Evolutionary conservation across 2,888 invertebrate species (phyloP).

Genomic region (Pseudococcus viburni): DNA sequence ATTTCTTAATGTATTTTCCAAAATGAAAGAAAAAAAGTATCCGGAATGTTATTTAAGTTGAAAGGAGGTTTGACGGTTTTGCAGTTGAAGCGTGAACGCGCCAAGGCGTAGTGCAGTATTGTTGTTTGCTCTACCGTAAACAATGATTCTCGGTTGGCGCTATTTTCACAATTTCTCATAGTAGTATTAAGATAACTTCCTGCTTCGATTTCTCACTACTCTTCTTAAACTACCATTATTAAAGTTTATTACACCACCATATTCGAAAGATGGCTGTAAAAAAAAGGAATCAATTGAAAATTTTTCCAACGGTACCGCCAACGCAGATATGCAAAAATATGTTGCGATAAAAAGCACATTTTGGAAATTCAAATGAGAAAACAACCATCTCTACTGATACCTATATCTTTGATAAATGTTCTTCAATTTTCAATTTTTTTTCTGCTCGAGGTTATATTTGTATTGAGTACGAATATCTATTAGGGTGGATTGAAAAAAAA

Average conservation of each 20-base stretch:
- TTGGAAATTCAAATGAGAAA: conserved; percentile 12
- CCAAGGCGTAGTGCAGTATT: conserved; percentile 58
- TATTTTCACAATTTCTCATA: conserved; percentile 56
- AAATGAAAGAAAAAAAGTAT: conserved; percentile 55
- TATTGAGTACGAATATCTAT: no score
- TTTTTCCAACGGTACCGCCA: not conserved
- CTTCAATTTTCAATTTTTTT: conserved; percentile 6
- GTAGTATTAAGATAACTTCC: conserved; percentile 55
- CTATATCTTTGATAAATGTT: conserved; percentile 9
- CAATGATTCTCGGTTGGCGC: conserved; percentile 57
- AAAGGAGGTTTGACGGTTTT: conserved; percentile 56
- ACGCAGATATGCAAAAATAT: conserved; percentile 22
- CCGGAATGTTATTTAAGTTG: conserved; percentile 55
- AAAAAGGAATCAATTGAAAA: conserved; percentile 1
- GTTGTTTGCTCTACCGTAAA: conserved; percentile 56
- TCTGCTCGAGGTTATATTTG: no score
- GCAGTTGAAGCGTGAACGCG: conserved; percentile 53
- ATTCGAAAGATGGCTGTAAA: not conserved
- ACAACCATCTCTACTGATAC: not conserved
- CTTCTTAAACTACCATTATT: conserved; percentile 39
- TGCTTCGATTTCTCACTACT: conserved; percentile 47
- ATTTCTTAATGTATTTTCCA: conserved; percentile 55
- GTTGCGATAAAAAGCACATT: not conserved
- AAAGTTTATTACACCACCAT: conserved; percentile 23
- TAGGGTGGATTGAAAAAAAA: no score